Base-by-base conservation (phyloP, 1,140 invertebrate genomes). In the Daktulosphaira vitifoliae region DNA sequence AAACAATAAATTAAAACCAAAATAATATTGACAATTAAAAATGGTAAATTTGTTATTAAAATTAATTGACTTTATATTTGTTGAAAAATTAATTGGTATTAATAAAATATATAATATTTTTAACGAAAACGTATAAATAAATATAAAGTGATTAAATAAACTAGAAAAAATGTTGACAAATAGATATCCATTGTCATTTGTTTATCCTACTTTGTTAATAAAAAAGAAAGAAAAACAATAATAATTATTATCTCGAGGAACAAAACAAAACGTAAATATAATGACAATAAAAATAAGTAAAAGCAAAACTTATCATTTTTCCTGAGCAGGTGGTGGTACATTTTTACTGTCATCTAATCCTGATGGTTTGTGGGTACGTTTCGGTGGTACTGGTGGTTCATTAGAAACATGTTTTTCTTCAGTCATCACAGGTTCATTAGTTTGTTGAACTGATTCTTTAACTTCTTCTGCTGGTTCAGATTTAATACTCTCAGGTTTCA, bases 191-290 rank as follows among this genome's bases (percentile, higher is more conserved):
- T 46, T n/a, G 29, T 11, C 23, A 26, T 59, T 54, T 42, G 23
- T 26, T 44, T 46, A 29, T 37, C 39, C 22, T 44, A 44, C 16
- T 59, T 26, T 42, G 54, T 59, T 59, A 59, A 44, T 59, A 46
- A 56, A 56, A 54, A 42, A 25, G 68, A 68, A 52, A 33, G 29
- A 33, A 33, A 33, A 44, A 62, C 9, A 67, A 25, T 44, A 62
- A 33, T 42, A 44, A 16, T 59, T 42, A 59, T 59, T 59, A 59
- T 8, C 42, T 38, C 3, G 54, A 59, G 54, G 54, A 59, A 59
- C 54, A 59, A 59, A 59, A 59, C 39, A 59, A 59, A 42, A 59
- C 39, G 22, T 59, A 38, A 26, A 59, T 2, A 44, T 18, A 42
- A 59, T 42, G 25, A 44, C 42, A 59, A 42, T 39, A 8, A 18